Evolutionary conservation across 2,797 vertebrate genomes (phyloP).

Genomic region (Ctenochaetus hawaiiensis): DNA sequence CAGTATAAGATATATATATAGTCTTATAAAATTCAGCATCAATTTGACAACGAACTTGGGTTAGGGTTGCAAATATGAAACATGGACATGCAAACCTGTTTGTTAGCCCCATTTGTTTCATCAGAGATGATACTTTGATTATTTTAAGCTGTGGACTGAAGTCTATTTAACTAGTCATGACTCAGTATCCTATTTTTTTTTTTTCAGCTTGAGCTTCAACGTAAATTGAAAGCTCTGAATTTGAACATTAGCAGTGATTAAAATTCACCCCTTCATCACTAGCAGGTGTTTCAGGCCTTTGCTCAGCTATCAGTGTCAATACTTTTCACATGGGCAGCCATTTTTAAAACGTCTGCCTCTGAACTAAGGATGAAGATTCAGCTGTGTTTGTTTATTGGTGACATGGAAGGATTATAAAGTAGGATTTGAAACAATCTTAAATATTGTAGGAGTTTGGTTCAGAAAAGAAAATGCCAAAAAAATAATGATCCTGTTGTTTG

Average conservation of each 20-base stretch:
- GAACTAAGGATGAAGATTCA: neutral
- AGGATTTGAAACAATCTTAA: neutral
- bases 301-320: neutral
- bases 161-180: neutral
- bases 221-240: neutral
- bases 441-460: neutral
- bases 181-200: neutral
- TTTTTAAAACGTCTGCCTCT: conserved; percentile 1
- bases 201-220: neutral
- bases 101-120: neutral
- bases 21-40: neutral
- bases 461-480: neutral
- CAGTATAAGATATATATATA: neutral
- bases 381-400: neutral
- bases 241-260: neutral
- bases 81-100: neutral
- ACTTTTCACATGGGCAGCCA: neutral
- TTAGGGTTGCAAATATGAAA: too few species aligned
- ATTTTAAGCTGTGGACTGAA: neutral
- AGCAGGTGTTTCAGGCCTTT: neutral
- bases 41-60: neutral
- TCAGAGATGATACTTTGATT: neutral
- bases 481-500: neutral
- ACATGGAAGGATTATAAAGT: neutral
- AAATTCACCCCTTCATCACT: neutral